Evolutionary conservation across 2,797 vertebrate genomes (phyloP).

Genomic region (Thripadectes ignobilis): DNA sequence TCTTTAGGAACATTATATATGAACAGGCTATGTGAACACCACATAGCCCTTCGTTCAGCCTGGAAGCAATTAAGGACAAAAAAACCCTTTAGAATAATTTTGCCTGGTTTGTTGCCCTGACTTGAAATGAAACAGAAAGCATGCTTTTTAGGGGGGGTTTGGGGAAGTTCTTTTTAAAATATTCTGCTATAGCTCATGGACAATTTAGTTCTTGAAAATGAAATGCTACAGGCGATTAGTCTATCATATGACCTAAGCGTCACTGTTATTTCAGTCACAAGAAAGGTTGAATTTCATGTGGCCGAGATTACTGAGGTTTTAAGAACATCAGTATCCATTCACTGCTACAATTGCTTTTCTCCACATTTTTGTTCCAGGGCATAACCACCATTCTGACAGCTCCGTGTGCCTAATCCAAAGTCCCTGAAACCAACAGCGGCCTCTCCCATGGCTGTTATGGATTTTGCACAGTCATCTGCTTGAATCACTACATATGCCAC

Average conservation of each 20-base stretch:
- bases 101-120: background rate
- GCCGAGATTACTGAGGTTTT: slow-evolving; percentile 38
- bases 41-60: background rate
- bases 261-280: slow-evolving; percentile 47
- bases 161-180: background rate
- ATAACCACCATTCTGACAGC: background rate
- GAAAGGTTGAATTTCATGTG: slow-evolving; percentile 19
- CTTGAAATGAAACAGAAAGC: slow-evolving; percentile 36
- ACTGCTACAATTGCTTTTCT: slow-evolving; percentile 1
- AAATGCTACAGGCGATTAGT: slow-evolving; percentile 6
- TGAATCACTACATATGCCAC: accelerated
- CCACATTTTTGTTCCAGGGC: slow-evolving; percentile 15
- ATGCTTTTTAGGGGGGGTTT: background rate
- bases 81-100: background rate
- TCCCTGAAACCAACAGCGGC: background rate
- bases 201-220: slow-evolving; percentile 45
- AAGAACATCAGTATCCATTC: slow-evolving; percentile 29
- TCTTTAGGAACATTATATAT: accelerated
- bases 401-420: slow-evolving; percentile 2
- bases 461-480: background rate
- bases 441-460: accelerated
- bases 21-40: background rate
- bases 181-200: slow-evolving; percentile 15
- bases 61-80: background rate
- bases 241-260: background rate